Conservation (phyloP, 2,888 invertebrate genomes). For the Spisula subtruncata region DNA sequence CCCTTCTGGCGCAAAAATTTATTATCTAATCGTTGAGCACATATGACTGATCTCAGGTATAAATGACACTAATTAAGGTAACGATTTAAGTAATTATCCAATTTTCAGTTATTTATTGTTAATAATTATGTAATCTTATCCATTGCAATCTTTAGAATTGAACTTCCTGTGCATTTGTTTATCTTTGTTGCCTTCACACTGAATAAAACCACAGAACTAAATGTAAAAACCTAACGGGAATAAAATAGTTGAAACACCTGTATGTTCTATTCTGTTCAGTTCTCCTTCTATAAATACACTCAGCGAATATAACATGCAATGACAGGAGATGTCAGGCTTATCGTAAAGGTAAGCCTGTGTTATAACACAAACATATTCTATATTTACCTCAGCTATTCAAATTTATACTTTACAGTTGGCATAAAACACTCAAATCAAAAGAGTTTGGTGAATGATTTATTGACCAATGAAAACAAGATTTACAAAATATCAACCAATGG, state of each 20-base stretch:
- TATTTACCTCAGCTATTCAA: too few species aligned
- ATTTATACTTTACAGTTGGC: too few species aligned
- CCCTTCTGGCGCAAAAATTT: neutral
- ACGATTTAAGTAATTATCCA: neutral
- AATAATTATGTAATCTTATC: neutral
- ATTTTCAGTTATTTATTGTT: neutral
- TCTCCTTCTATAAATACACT: constrained; percentile 1
- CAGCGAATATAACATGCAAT: constrained; percentile 10
- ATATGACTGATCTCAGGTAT: neutral
- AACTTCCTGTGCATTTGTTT: neutral
- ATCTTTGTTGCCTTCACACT: neutral
- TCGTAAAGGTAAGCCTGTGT: constrained; percentile 4
- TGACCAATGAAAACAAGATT: neutral
- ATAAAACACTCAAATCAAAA: neutral
- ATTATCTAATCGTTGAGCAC: neutral
- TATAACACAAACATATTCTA: neutral
- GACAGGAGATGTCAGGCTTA: constrained; percentile 5
- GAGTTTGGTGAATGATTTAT: neutral
- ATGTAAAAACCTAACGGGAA: neutral
- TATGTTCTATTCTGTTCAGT: neutral
- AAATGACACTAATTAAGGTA: constrained; percentile 1
- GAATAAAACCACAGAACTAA: neutral
- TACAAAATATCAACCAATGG: too few species aligned
- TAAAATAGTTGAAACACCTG: neutral
- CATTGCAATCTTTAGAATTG: neutral